phyloP scores from a whole-genome alignment of 2,888 invertebrate species.

The Dicroscelio sp. region DNA sequence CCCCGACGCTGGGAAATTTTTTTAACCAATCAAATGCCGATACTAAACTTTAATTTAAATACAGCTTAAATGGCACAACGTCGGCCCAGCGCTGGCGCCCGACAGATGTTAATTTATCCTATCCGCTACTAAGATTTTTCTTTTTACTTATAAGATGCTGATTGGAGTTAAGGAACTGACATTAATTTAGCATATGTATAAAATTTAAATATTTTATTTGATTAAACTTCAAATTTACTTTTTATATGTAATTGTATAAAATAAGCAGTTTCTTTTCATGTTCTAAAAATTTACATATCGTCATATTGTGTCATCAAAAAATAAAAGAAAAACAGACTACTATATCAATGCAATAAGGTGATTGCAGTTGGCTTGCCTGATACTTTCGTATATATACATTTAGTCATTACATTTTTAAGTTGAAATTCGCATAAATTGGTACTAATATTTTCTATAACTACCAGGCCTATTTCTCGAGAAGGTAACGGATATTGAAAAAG shows the following conservation, averaged over 20 bases:
- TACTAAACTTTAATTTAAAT: too few species aligned
- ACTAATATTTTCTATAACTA: not conserved
- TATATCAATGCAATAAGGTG: conserved; percentile 17
- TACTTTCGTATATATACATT: conserved; percentile 36
- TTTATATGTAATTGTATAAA: too few species aligned
- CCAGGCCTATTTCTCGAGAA: conserved; percentile 30
- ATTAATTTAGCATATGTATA: too few species aligned
- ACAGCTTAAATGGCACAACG: not conserved
- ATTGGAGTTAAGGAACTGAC: not conserved
- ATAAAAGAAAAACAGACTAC: not conserved
- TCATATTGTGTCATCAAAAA: not conserved
- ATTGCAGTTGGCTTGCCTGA: conserved; percentile 3
- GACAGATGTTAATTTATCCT: not conserved
- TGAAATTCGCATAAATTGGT: conserved; percentile 1
- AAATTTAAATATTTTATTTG: too few species aligned
- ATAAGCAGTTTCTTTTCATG: too few species aligned
- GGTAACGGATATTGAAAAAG: not conserved
- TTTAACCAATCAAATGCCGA: too few species aligned
- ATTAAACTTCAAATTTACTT: too few species aligned
- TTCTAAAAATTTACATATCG: too few species aligned
- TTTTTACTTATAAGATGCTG: too few species aligned
- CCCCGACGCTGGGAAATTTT: too few species aligned
- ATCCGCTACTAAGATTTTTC: not conserved
- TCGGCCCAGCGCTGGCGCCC: not conserved
- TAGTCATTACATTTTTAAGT: conserved; percentile 2